Conservation (phyloP, 2,888 invertebrate species). For the Apodemia duryi region DNA sequence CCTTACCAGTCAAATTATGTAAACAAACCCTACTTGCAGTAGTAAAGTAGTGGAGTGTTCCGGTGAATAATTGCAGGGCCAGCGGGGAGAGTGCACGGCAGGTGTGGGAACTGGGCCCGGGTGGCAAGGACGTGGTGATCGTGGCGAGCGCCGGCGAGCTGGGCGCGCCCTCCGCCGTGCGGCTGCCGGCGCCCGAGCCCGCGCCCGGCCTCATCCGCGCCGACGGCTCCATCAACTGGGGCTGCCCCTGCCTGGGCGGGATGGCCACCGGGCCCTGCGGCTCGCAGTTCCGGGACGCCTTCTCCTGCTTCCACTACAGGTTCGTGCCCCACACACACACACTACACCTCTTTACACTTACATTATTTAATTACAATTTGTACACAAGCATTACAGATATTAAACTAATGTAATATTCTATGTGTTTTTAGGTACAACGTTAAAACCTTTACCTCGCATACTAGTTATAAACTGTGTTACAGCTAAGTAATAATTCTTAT, state of each 20-base stretch:
- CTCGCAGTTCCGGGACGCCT: conserved; percentile 94
- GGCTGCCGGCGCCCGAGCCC: conserved; percentile 85
- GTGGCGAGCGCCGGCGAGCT: conserved; percentile 91
- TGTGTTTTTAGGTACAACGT: too few species aligned
- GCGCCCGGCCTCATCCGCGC: conserved; percentile 89
- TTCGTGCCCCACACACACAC: conserved; percentile 31
- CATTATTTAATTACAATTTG: too few species aligned
- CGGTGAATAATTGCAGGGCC: neutral
- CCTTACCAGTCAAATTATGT: too few species aligned
- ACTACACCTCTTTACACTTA: too few species aligned
- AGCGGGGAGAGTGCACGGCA: conserved; percentile 41
- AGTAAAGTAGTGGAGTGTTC: too few species aligned
- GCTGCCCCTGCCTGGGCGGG: conserved; percentile 97
- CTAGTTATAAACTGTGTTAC: too few species aligned
- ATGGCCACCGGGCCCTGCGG: conserved; percentile 99
- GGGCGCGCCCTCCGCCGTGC: conserved; percentile 83
- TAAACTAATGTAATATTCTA: too few species aligned
- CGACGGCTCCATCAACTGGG: conserved; percentile 97
- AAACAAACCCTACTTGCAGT: too few species aligned
- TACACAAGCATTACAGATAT: too few species aligned
- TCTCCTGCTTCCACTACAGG: conserved; percentile 96
- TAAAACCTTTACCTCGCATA: too few species aligned
- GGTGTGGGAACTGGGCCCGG: conserved; percentile 58
- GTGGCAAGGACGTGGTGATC: conserved; percentile 87
- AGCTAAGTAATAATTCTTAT: too few species aligned